phyloP scores from a whole-genome alignment of 2,797 vertebrate genomes.

The Silurus lanzhouensis region DNA sequence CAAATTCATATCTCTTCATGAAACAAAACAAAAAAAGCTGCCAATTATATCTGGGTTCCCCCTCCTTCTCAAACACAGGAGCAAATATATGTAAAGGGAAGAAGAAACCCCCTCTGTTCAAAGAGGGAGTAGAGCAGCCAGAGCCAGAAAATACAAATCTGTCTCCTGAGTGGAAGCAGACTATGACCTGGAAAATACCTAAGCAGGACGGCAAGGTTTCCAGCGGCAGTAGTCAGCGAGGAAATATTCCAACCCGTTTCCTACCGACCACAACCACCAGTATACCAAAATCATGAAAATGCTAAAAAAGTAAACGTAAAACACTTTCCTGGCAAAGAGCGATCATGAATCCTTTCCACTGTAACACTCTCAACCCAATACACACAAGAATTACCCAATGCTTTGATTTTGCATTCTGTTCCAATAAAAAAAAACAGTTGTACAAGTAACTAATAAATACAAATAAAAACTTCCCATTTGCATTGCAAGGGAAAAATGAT shows the following conservation, averaged over 20 bases:
- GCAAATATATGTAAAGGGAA: slow-evolving; percentile 8
- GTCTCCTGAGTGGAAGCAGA: slow-evolving; percentile 49
- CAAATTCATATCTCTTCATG: slow-evolving; percentile 32
- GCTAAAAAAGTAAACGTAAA: background rate
- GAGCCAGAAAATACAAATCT: slow-evolving; percentile 46
- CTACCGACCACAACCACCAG: slow-evolving; percentile 15
- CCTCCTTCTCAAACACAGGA: background rate
- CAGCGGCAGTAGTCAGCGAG: slow-evolving; percentile 41
- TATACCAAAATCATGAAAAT: slow-evolving; percentile 17
- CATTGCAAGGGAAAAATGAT: slow-evolving; percentile 66
- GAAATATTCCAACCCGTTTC: slow-evolving; percentile 17
- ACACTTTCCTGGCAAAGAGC: background rate
- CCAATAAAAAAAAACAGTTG: slow-evolving; percentile 64
- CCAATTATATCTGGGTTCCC: slow-evolving; percentile 38
- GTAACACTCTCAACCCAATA: background rate
- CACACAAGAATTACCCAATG: background rate
- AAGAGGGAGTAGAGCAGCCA: background rate
- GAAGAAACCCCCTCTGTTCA: background rate
- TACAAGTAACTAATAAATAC: slow-evolving; percentile 53
- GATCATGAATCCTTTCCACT: background rate
- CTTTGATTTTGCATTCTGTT: slow-evolving; percentile 7
- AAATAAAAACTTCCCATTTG: slow-evolving; percentile 51
- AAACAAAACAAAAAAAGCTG: slow-evolving; percentile 24
- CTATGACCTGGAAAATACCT: slow-evolving; percentile 63
- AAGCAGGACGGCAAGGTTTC: slow-evolving; percentile 48